These are phyloP conservation scores for Epinotia bilunana DNA, from an alignment of 2,888 invertebrate species.

Conservation along the genomic window DNA sequence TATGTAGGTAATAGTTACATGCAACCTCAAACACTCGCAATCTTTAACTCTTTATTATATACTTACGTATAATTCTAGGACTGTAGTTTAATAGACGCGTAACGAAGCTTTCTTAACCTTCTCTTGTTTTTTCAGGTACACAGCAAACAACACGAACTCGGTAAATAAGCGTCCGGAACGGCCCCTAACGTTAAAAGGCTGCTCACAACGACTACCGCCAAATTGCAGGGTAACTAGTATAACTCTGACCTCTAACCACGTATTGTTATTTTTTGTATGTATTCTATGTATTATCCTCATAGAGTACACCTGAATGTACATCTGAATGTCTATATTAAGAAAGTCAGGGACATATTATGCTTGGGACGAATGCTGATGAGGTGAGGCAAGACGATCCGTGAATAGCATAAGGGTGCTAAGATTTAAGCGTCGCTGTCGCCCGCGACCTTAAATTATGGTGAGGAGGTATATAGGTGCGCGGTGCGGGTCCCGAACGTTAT, in stretches of 20 bases:
- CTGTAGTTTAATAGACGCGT: not conserved
- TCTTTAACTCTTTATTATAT: too few relatives aligned
- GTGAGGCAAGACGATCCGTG: not conserved
- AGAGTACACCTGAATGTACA: too few relatives aligned
- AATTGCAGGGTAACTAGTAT: not conserved
- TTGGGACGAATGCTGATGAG: not conserved
- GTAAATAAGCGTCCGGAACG: constrained; percentile 21
- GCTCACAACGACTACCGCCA: not conserved
- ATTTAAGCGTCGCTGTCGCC: not conserved
- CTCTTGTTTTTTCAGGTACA: constrained; percentile 32
- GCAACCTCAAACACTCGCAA: too few relatives aligned
- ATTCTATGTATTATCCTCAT: too few relatives aligned
- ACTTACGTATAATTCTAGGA: not conserved
- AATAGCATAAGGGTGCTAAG: not conserved
- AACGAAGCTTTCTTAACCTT: not conserved
- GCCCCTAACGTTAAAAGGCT: not conserved
- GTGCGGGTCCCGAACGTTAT: not conserved
- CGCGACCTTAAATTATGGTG: not conserved
- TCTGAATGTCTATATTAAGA: too few relatives aligned
- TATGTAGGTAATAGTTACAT: too few relatives aligned
- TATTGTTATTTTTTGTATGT: too few relatives aligned
- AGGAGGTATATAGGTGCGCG: not conserved
- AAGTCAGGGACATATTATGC: not conserved
- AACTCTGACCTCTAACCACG: constrained; percentile 9
- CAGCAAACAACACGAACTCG: not conserved